Base-by-base conservation (phyloP, 2,888 invertebrate species). In the Beris chalybata region DNA sequence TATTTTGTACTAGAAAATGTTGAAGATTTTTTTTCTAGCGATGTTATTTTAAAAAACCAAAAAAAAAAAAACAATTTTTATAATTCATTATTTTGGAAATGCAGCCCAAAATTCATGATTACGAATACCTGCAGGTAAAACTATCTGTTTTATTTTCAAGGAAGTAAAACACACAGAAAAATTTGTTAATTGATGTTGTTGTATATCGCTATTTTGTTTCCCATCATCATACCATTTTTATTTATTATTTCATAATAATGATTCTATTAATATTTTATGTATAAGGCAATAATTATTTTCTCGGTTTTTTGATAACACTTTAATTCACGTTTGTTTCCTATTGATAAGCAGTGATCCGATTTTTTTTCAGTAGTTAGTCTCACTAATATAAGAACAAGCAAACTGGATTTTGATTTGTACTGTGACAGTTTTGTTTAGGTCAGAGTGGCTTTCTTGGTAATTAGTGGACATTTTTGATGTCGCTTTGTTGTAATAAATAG, bases 61-160 rank as follows among this genome's bases (percentile, higher is more conserved):
- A 32, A 32, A 32, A 32, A 32, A 38, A 38, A 38, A 38, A 38
- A 5, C 5, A 38, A 38, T 38, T 38, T 38, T 38, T 38, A 38
- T 38, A 38, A 38, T 38, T 32, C 48, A 55, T 59, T 61, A 58
- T 64, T 65, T 63, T 71, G 72, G 72, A 73, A 75, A 73, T 71
- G 77, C 76, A 81, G 81, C 77, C 76, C 70, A 81, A 80, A 78
- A 73, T 79, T 69, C 79, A 79, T 75, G 81, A 81, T 74, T 79
- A 79, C 75, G 81, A 81, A 73, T 80, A 78, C 73, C 73, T 79
- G 64, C 81, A 81, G 81, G 81, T 81, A 79, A 79, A 74, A 69
- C 57, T 55, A 66, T 63, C 54, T 66, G 45, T 58, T 57, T 13
- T 48, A 15, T 48, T 48, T 12, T 3, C 22, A 48, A 7, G 38